A percentile compares a stretch with the other conserved stretches of the same genome.
These are phyloP conservation scores for Oophaga sylvatica DNA, from an alignment of 2,797 vertebrate species.

Conservation along the genomic window DNA sequence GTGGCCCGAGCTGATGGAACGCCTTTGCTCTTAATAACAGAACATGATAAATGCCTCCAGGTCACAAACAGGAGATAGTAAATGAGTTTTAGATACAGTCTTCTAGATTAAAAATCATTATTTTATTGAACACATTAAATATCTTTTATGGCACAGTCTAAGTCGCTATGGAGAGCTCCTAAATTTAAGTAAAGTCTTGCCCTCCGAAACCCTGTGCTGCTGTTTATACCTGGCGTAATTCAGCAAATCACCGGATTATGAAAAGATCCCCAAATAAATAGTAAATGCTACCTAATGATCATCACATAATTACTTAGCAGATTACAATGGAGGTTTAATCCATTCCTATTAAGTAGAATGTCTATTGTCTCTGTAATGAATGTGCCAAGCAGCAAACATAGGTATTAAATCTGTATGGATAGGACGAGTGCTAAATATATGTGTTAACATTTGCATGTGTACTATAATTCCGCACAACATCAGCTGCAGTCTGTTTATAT, in stretches of 20 bases:
- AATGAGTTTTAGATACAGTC: conserved; percentile 43
- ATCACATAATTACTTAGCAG: conserved; percentile 40
- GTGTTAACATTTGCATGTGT: background rate
- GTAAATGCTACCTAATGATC: conserved; percentile 28
- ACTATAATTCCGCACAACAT: conserved; percentile 16
- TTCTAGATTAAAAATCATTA: conserved; percentile 54
- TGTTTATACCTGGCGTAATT: conserved; percentile 26
- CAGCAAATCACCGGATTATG: conserved; percentile 38
- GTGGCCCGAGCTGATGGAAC: conserved; percentile 6
- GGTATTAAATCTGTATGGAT: conserved; percentile 15
- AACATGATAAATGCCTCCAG: conserved; percentile 26
- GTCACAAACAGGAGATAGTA: conserved; percentile 39
- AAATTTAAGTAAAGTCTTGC: conserved; percentile 50
- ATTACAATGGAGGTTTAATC: conserved; percentile 44
- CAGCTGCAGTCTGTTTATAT: conserved; percentile 3
- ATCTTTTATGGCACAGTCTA: conserved; percentile 47
- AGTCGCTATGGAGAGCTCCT: conserved; percentile 46
- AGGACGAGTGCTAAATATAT: background rate
- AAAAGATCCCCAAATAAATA: conserved; percentile 27
- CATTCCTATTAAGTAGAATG: conserved; percentile 34
- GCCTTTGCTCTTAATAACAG: conserved; percentile 24
- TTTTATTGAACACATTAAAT: conserved; percentile 56
- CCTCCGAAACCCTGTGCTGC: conserved; percentile 33
- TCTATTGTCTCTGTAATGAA: conserved; percentile 20
- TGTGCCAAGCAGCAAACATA: background rate